Percentiles rank a stretch among this genome's conserved stretches.
Evolutionary conservation across 2,113 vertebrate species (phyloP).

Genomic region (Sander lucioperca): DNA sequence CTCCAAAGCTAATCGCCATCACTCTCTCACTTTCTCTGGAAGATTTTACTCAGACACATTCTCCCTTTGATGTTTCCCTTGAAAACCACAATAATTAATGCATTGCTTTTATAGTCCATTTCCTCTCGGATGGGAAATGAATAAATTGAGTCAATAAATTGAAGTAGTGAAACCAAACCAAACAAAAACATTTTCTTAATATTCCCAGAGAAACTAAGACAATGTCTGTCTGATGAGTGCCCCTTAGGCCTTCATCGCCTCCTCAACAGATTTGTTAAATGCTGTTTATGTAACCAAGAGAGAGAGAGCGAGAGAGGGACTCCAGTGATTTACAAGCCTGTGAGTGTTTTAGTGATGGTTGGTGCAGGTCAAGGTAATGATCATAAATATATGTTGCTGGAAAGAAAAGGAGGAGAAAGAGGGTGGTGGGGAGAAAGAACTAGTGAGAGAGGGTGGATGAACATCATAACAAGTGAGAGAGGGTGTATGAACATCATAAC

Average conservation of each 20-base stretch:
- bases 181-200: constrained; percentile 19
- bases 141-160: neutral
- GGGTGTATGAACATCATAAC: constrained; percentile 52
- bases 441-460: constrained; percentile 40
- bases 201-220: constrained; percentile 24
- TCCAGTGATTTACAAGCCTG: constrained; percentile 67
- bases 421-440: neutral
- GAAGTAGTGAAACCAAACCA: constrained; percentile 18
- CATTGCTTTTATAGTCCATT: neutral
- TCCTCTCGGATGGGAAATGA: constrained; percentile 5
- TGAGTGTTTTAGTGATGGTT: constrained; percentile 71
- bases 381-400: constrained; percentile 75
- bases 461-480: constrained; percentile 61
- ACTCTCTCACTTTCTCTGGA: no score
- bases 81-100: constrained; percentile 31
- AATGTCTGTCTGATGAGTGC: constrained; percentile 25
- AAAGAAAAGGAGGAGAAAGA: constrained; percentile 25
- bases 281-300: constrained; percentile 63
- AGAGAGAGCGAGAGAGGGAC: constrained; percentile 32
- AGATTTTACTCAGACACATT: constrained; percentile 27
- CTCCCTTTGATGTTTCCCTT: constrained; percentile 16
- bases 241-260: constrained; percentile 1
- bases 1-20: no score
- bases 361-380: constrained; percentile 80
- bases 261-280: constrained; percentile 47